Percentiles rank a stretch among this genome's conserved stretches.
Evolutionary conservation across 2,888 invertebrate genomes (phyloP).

Genomic region (Eretmocerus hayati): DNA sequence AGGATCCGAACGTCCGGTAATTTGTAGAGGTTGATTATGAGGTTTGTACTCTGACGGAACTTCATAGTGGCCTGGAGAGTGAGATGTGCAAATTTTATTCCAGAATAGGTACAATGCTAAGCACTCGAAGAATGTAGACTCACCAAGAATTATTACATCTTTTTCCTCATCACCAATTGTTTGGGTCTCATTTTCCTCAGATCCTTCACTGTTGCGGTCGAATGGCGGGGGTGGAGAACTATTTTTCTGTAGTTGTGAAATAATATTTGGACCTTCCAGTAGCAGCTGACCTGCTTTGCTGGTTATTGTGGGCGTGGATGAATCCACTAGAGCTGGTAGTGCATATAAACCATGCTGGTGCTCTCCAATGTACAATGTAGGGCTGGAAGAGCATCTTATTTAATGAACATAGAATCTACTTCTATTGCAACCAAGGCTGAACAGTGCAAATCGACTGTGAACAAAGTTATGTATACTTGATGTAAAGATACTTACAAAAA

Average conservation of each 20-base stretch:
- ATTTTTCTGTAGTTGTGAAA: constrained; percentile 1
- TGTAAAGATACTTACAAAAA: constrained; percentile 47
- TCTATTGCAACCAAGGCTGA: too few species aligned
- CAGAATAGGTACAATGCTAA: background rate
- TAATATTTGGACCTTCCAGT: constrained; percentile 64
- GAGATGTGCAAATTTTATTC: constrained; percentile 1
- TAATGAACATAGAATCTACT: background rate
- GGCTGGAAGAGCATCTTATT: constrained; percentile 56
- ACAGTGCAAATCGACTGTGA: background rate
- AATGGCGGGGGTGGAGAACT: constrained; percentile 25
- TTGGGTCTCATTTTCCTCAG: constrained; percentile 30
- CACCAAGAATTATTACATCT: constrained; percentile 34
- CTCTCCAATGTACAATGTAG: constrained; percentile 89
- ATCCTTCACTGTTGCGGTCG: constrained; percentile 1
- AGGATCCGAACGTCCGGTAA: constrained; percentile 43
- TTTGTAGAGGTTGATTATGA: constrained; percentile 39
- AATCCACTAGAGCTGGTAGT: constrained; percentile 85
- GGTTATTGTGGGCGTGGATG: constrained; percentile 75
- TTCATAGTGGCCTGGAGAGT: constrained; percentile 37
- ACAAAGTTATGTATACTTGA: background rate
- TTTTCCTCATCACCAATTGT: constrained; percentile 28
- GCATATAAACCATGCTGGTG: constrained; percentile 83
- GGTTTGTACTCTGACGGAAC: constrained; percentile 39
- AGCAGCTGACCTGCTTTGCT: constrained; percentile 64
- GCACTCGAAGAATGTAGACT: constrained; percentile 1